A percentile compares a stretch with the other conserved stretches of the same genome.
Conservation (phyloP, 2,888 invertebrate species). For the Callosobruchus maculatus region DNA sequence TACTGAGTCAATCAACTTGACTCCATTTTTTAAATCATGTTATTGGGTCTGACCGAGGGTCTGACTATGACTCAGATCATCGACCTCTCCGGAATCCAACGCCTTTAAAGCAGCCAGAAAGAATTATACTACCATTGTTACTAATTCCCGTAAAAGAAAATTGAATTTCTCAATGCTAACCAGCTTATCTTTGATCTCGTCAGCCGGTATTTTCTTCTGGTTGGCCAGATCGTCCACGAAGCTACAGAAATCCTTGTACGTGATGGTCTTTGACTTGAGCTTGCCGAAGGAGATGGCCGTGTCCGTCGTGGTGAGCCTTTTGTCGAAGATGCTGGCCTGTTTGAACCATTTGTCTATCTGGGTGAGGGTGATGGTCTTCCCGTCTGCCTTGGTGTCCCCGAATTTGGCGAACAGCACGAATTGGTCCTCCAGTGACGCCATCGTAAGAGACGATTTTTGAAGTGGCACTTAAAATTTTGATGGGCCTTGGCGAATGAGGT, state of each 20-base stretch:
- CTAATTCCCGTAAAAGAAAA: too few relatives aligned
- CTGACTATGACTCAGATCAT: too few relatives aligned
- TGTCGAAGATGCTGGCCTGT: constrained; percentile 72
- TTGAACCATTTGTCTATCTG: constrained; percentile 95
- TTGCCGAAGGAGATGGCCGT: constrained; percentile 89
- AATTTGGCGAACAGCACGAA: constrained; percentile 83
- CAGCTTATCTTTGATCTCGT: constrained; percentile 74
- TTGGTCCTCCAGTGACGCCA: constrained; percentile 55
- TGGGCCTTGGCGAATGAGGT: too few relatives aligned
- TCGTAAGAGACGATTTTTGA: too few relatives aligned
- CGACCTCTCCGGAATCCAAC: too few relatives aligned
- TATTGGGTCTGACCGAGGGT: too few relatives aligned
- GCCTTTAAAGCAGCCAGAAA: too few relatives aligned
- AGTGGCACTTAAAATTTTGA: background rate
- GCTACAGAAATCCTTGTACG: constrained; percentile 47
- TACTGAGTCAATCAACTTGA: too few relatives aligned
- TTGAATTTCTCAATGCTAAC: too few relatives aligned
- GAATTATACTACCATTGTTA: too few relatives aligned
- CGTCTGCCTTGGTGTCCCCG: constrained; percentile 78
- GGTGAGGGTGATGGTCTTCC: constrained; percentile 75
- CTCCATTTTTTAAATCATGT: too few relatives aligned
- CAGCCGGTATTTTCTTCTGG: constrained; percentile 69
- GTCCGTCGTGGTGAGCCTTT: constrained; percentile 81
- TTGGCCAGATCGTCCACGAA: constrained; percentile 80
- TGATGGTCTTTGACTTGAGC: constrained; percentile 56